phyloP scores from a whole-genome alignment of 2,113 vertebrate species.

The Atherinomorus stipes region DNA sequence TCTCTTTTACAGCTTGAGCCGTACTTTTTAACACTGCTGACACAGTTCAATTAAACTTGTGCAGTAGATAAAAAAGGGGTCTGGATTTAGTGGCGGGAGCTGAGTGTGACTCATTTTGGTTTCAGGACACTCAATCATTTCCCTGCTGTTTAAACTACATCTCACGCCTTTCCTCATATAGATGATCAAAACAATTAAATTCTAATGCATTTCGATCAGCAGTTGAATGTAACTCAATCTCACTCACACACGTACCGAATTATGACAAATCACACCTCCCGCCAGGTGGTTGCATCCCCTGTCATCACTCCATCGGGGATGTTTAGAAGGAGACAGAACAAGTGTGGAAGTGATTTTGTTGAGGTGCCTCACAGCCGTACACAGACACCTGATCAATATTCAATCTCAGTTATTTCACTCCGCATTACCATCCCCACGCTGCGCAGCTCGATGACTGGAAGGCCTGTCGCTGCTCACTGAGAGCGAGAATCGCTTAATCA shows the following conservation, averaged over 20 bases:
- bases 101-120: conserved; percentile 38
- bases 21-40: conserved; percentile 60
- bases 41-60: conserved; percentile 68
- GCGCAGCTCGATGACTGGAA: conserved; percentile 47
- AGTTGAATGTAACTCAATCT: conserved; percentile 21
- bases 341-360: conserved; percentile 61
- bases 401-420: conserved; percentile 70
- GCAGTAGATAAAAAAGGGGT: conserved; percentile 30
- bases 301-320: conserved; percentile 61
- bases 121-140: conserved; percentile 49
- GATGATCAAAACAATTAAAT: conserved; percentile 51
- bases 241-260: conserved; percentile 5
- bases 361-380: conserved; percentile 56
- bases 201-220: conserved; percentile 26
- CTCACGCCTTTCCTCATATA: conserved; percentile 34
- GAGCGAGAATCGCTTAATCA: conserved; percentile 56
- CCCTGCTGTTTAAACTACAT: conserved; percentile 34
- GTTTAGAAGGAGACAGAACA: conserved; percentile 51
- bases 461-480: conserved; percentile 16
- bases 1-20: conserved; percentile 51
- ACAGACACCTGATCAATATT: conserved; percentile 74
- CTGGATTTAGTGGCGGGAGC: conserved; percentile 39
- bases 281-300: conserved; percentile 27
- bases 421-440: conserved; percentile 58
- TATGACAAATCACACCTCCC: conserved; percentile 36